A percentile compares a stretch with the other conserved stretches of the same genome.
Evolutionary conservation across 2,797 vertebrate genomes (phyloP).

Genomic region (Sylvia borin): DNA sequence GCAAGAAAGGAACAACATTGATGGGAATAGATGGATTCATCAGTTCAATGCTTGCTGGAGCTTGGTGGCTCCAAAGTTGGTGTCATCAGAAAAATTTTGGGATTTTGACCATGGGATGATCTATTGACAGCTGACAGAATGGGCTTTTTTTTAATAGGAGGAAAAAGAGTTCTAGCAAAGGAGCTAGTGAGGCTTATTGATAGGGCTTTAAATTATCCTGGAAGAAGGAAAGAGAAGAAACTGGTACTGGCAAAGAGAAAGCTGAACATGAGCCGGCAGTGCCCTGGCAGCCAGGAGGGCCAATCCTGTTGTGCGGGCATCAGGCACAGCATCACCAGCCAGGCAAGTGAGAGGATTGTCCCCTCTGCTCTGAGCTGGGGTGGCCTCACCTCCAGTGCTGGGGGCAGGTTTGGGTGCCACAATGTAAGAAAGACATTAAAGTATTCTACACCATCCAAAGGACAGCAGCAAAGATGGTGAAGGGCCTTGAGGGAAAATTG

Average conservation of each 20-base stretch:
- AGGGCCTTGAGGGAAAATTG: not conserved
- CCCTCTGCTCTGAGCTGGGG: not conserved
- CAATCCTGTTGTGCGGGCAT: accelerated
- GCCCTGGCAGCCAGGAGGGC: not conserved
- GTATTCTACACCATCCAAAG: not conserved
- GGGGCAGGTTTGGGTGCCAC: accelerated
- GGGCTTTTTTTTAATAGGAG: not conserved
- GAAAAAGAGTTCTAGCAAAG: not conserved
- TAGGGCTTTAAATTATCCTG: not conserved
- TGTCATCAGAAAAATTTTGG: not conserved
- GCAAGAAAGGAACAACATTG: not conserved
- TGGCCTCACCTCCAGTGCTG: accelerated
- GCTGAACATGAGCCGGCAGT: accelerated
- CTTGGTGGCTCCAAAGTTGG: not conserved
- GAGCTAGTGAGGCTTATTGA: not conserved
- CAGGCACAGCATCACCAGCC: accelerated
- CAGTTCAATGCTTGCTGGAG: not conserved
- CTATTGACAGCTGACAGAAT: not conserved
- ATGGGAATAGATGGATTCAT: not conserved
- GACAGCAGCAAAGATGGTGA: not conserved
- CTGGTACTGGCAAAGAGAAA: not conserved
- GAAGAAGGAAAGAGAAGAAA: not conserved
- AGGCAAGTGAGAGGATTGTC: not conserved
- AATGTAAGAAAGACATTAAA: not conserved
- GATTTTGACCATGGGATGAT: not conserved